Conservation (phyloP, 2,888 invertebrate species). For the Drymonia ruficornis region DNA sequence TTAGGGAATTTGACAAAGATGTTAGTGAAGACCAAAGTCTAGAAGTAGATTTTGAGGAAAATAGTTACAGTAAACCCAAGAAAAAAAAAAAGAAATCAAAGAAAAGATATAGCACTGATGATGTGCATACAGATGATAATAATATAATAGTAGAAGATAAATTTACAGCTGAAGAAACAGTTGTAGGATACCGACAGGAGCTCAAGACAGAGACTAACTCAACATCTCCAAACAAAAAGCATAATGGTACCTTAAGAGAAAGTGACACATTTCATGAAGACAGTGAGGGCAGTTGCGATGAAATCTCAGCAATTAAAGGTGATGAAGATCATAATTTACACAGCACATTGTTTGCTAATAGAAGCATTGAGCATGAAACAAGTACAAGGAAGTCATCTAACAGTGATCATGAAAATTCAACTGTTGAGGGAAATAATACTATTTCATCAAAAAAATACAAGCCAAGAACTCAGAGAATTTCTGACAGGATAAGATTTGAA, state of each 20-base stretch:
- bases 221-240: slow-evolving; percentile 3
- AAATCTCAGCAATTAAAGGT: slow-evolving; percentile 38
- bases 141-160: slow-evolving; percentile 23
- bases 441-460: slow-evolving; percentile 7
- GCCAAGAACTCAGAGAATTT: slow-evolving; percentile 41
- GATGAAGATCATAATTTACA: slow-evolving; percentile 23
- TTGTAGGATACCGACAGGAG: slow-evolving; percentile 18
- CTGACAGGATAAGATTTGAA: slow-evolving; percentile 64
- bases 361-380: slow-evolving; percentile 9
- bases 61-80: slow-evolving; percentile 26
- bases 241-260: slow-evolving; percentile 6
- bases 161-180: slow-evolving; percentile 36
- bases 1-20: slow-evolving; percentile 9
- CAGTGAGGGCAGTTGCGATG: slow-evolving; percentile 22
- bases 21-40: background rate
- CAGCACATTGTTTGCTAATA: slow-evolving; percentile 19
- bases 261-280: slow-evolving; percentile 18
- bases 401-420: slow-evolving; percentile 11
- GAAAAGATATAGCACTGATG: slow-evolving; percentile 28
- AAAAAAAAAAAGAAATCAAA: slow-evolving; percentile 44
- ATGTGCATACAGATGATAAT: slow-evolving; percentile 9
- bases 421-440: slow-evolving; percentile 1
- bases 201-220: background rate
- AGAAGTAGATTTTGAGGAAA: slow-evolving; percentile 12
- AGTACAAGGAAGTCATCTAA: slow-evolving; percentile 8